Percentiles rank a stretch among this genome's conserved stretches.
phyloP scores from a whole-genome alignment of 2,797 vertebrate genomes.

The Acanthis flammea region DNA sequence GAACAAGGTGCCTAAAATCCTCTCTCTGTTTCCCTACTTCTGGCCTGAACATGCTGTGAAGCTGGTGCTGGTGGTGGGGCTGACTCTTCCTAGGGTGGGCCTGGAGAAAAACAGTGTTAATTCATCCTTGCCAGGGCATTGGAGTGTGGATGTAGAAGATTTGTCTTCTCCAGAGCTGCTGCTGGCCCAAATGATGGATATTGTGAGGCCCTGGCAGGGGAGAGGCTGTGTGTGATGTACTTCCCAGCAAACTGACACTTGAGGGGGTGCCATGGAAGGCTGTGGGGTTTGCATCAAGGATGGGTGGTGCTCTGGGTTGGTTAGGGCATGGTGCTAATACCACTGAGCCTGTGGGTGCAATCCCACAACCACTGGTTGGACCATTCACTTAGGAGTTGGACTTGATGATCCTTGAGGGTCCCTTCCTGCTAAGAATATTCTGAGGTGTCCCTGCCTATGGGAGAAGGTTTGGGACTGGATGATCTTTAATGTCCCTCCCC shows the following conservation, averaged over 20 bases:
- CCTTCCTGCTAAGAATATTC: background rate
- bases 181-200: background rate
- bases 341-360: background rate
- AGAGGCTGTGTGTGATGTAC: background rate
- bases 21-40: background rate
- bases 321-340: background rate
- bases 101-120: background rate
- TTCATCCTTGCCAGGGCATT: background rate
- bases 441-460: background rate
- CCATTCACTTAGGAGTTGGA: background rate
- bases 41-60: background rate
- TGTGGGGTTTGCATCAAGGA: background rate
- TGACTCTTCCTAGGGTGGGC: background rate
- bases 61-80: background rate
- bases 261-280: too few relatives aligned
- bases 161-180: background rate
- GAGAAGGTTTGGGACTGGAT: background rate
- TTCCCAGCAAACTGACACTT: rapidly evolving
- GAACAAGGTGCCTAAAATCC: background rate
- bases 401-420: background rate
- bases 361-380: background rate
- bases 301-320: background rate
- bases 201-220: background rate
- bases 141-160: background rate
- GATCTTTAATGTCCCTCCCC: background rate